Evolutionary conservation across 1,140 invertebrate species (phyloP), one percentile per base, ranked within the genome.

Genomic region (Eupristina koningsbergeri): DNA sequence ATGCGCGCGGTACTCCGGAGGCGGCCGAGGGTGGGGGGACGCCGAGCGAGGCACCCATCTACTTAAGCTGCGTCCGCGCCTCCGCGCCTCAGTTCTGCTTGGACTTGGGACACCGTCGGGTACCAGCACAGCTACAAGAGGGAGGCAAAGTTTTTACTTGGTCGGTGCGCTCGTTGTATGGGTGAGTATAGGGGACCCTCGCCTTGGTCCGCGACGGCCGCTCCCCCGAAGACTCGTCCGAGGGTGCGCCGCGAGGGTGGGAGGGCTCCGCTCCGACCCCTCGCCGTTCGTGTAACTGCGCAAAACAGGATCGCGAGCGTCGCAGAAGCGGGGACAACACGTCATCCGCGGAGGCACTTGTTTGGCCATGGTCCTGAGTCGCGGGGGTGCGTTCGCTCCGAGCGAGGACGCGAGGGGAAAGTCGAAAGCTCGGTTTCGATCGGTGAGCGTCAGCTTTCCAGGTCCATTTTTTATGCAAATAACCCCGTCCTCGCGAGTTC

Each of bases 101-200:
- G 87, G 86, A 89, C 88, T 90, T 91, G 87, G 87, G 89, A 90
- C 31, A 64, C 83, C 71, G 22, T 50, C 61, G 26, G 47, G n/a
- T 31, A 22, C n/a, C 34, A 83, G 78, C 26, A 75, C 15, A 83
- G 61, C 77, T 53, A 36, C 71, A 45, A 63, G 58, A 77, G 61
- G 58, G 84, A 79, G 84, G 75, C 69, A 67, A 45, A 61, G 92
- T 92, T 93, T 92, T 90, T 90, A 87, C 92, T 92, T 92, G 92
- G 90, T 93, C 90, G 89, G 91, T 92, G 91, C 87, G 91, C 91
- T 92, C 92, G 87, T 92, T 93, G 92, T 92, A 93, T 93, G 92
- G 92, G 92, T 92, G 86, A 92, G 92, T 88, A 85, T 39, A 31
- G 0, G 36, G 0, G 36, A 39, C 0, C 11, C 36, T 36, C 11